Base-by-base conservation (phyloP, 2,797 vertebrate genomes). In the Microctenopoma stevenorrisi region DNA sequence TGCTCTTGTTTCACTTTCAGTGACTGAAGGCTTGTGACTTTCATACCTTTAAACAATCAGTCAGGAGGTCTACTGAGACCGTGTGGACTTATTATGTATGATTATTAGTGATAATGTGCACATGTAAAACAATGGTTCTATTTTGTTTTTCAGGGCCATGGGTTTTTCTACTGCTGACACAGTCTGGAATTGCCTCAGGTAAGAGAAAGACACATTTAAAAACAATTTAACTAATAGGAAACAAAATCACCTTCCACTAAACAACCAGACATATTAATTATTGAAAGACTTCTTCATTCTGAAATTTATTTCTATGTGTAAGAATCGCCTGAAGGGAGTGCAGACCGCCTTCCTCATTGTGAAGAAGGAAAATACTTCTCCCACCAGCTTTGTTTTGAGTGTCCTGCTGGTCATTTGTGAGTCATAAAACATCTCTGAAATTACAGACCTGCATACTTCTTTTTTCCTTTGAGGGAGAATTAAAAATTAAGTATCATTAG, bases 361-460 rank as follows among this genome's bases (percentile, higher is more conserved):
- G 90, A 79, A 4, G 79, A 80, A 66, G 95, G 95, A 51, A 88
- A 84, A 49, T 95, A 94, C 79, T 92, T 94, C 69, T 73, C 82
- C 2, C 73, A 90, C 47, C 91, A 92, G 22, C 88, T 92, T 74
- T 95, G 95, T 86, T 79, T 95, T 54, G 93, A 96, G 60, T 97
- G 95, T 64, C 94, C 94, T 0, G 56, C 80, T 0, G 96, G 96
- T 42, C 94, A 94, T 88, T 95, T 95, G 96, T 97, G 92, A 95
- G 95, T 91, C 38, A 47, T 55, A 13, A 64, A 42, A 42, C 3
- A 61, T 68, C 43, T 82, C 62, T 28, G 4, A 61, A 75, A 42
- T 42, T 1, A 43, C 44, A 26, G 2, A 43, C 10, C 15, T 72
- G 51, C 40, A 25, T 16, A 25, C 4, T 11, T 48, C 13, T 37